These are phyloP conservation scores for Myathropa florea DNA, from an alignment of 2,888 invertebrate genomes.

Conservation along the genomic window DNA sequence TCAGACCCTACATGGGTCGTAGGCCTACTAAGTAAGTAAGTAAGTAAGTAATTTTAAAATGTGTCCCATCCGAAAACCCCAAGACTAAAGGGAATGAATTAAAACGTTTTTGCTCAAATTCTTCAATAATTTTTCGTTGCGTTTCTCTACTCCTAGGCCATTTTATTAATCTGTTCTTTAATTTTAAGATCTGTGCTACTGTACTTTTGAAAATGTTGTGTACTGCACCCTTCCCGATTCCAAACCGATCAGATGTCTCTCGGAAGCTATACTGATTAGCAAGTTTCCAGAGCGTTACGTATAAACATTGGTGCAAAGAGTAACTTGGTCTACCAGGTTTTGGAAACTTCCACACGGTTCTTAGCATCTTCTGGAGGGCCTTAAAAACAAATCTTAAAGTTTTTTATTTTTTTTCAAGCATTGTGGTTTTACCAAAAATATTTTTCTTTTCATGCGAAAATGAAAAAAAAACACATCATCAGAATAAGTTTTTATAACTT, in stretches of 20 bases:
- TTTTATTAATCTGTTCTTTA: neutral
- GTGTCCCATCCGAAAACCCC: neutral
- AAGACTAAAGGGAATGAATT: neutral
- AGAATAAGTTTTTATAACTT: no score
- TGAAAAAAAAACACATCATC: no score
- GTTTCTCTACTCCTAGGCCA: neutral
- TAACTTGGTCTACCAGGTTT: neutral
- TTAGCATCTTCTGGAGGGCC: neutral
- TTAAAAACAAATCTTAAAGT: no score
- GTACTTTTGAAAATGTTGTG: neutral
- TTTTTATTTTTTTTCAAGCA: no score
- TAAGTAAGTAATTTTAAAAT: constrained; percentile 4
- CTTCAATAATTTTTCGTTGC: neutral
- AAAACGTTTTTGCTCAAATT: constrained; percentile 1
- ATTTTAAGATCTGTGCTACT: neutral
- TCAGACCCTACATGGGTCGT: no score
- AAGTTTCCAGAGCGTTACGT: constrained; percentile 15
- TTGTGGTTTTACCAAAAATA: no score
- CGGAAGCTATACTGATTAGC: constrained; percentile 10
- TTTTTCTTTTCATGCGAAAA: no score
- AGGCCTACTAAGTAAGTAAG: no score
- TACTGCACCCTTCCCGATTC: constrained; percentile 8
- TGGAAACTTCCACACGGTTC: no score
- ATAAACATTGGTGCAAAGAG: neutral
- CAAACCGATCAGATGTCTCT: constrained; percentile 3